Percentiles rank a stretch among this genome's conserved stretches.
Evolutionary conservation across 2,113 vertebrate species (phyloP).

Genomic region (Brachyhypopomus gauderio): DNA sequence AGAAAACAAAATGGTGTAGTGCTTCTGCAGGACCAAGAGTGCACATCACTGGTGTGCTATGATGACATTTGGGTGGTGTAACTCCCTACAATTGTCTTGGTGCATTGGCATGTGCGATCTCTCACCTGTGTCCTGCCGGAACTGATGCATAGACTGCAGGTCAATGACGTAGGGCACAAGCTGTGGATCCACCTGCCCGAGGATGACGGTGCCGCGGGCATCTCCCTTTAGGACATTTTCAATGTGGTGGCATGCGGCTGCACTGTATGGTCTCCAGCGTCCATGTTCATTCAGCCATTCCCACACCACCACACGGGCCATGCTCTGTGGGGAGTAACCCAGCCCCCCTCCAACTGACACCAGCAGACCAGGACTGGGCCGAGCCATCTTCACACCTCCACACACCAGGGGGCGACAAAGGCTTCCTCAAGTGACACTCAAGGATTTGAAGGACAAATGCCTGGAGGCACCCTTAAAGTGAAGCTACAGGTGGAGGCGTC

Average conservation of each 20-base stretch:
- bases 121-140: constrained; percentile 95
- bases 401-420: background rate
- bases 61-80: no score
- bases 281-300: constrained; percentile 95
- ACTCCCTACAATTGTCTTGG: no score
- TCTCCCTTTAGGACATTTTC: constrained; percentile 92
- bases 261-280: constrained; percentile 91
- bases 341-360: constrained; percentile 66
- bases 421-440: background rate
- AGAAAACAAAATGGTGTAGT: no score
- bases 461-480: background rate
- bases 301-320: constrained; percentile 95
- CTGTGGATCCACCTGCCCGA: constrained; percentile 90
- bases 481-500: background rate
- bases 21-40: no score
- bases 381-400: constrained; percentile 66
- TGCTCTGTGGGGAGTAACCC: constrained; percentile 88
- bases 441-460: background rate
- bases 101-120: background rate
- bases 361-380: constrained; percentile 72
- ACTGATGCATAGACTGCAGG: constrained; percentile 97
- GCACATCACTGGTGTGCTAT: background rate
- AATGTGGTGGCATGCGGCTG: constrained; percentile 91
- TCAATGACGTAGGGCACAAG: constrained; percentile 93
- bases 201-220: constrained; percentile 83